Conservation (phyloP, 2,113 vertebrate species). For the Macquaria ambigua region DNA sequence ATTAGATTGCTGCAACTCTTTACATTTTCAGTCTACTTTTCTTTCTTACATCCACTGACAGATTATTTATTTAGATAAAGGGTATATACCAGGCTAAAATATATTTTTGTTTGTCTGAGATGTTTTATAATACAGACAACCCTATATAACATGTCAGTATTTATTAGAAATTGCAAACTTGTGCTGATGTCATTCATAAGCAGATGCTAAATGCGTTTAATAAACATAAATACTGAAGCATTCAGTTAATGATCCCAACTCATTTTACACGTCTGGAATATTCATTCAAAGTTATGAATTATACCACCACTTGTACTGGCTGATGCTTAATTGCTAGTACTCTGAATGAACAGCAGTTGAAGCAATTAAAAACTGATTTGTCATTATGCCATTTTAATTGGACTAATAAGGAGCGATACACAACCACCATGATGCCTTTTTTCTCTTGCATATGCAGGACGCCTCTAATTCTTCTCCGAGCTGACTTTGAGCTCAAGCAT, state of each 20-base stretch:
- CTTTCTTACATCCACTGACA: neutral
- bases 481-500: constrained; percentile 65
- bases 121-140: neutral
- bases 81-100: neutral
- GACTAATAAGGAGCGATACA: constrained; percentile 57
- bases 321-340: constrained; percentile 42
- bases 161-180: neutral
- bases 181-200: neutral
- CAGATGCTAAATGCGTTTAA: constrained; percentile 4
- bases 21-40: neutral
- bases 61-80: neutral
- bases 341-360: constrained; percentile 57
- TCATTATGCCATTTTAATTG: constrained; percentile 69
- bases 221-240: constrained; percentile 11
- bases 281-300: constrained; percentile 35
- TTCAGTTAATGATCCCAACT: constrained; percentile 21
- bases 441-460: constrained; percentile 37
- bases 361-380: constrained; percentile 68
- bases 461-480: constrained; percentile 49
- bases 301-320: constrained; percentile 13
- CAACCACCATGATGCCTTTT: constrained; percentile 43
- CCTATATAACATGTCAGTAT: neutral
- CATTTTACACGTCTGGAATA: constrained; percentile 22
- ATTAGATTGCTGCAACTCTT: neutral
- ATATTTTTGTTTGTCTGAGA: neutral